A percentile compares a stretch with the other conserved stretches of the same genome.
Evolutionary conservation across 2,888 invertebrate species (phyloP).

Genomic region (Drosophila setosimentum): DNA sequence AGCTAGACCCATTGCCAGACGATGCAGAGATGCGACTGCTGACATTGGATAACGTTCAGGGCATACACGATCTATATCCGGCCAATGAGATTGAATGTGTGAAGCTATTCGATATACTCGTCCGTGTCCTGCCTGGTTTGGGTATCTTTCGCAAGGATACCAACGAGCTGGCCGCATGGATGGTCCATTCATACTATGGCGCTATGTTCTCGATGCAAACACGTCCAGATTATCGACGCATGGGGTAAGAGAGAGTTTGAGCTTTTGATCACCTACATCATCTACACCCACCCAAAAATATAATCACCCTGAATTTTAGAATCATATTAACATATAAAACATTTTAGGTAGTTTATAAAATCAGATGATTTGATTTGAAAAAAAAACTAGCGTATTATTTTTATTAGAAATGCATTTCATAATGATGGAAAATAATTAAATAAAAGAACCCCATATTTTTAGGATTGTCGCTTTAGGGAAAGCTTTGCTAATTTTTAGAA

Average conservation of each 20-base stretch:
- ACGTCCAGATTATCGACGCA: constrained; percentile 90
- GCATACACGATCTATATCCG: constrained; percentile 94
- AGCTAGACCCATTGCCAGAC: constrained; percentile 88
- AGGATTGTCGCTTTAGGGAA: no score
- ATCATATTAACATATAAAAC: no score
- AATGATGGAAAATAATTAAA: no score
- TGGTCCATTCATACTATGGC: constrained; percentile 96
- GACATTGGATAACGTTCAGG: constrained; percentile 91
- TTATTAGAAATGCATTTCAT: no score
- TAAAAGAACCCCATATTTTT: no score
- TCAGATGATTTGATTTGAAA: no score
- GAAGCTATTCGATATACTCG: constrained; percentile 92
- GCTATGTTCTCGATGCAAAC: constrained; percentile 98
- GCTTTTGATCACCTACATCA: not conserved
- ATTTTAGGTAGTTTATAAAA: no score
- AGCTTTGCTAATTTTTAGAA: no score
- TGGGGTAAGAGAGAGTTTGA: constrained; percentile 86
- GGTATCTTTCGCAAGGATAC: constrained; percentile 90
- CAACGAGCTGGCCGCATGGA: constrained; percentile 93
- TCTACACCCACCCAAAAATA: no score
- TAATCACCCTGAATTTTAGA: no score
- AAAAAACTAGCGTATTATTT: no score
- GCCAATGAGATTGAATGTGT: constrained; percentile 95
- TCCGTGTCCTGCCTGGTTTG: constrained; percentile 91
- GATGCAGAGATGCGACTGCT: constrained; percentile 92